These are phyloP conservation scores for Drosophila niveifrons DNA, from an alignment of 2,888 invertebrate genomes.

Conservation along the genomic window DNA sequence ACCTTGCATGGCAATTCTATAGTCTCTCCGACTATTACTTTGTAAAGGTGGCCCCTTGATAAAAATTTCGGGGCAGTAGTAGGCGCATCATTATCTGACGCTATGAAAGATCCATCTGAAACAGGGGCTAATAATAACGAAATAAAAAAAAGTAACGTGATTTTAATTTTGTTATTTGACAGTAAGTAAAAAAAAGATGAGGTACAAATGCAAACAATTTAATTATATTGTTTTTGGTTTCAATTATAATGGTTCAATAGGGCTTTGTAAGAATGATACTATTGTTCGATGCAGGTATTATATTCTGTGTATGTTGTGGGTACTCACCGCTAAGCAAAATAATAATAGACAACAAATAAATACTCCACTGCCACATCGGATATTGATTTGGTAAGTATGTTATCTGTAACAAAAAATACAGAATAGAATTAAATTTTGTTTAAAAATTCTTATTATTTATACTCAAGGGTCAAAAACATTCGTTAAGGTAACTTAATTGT, in stretches of 20 bases:
- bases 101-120: slow-evolving; percentile 72
- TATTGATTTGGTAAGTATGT: slow-evolving; percentile 15
- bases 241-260: not conserved
- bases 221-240: not conserved
- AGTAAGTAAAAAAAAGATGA: not conserved
- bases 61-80: slow-evolving; percentile 89
- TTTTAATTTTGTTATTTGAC: not conserved
- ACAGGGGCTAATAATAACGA: slow-evolving; percentile 35
- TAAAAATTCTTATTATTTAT: not conserved
- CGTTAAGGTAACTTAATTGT: too few relatives aligned
- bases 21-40: slow-evolving; percentile 92
- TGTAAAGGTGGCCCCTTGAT: slow-evolving; percentile 91
- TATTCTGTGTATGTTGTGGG: not conserved
- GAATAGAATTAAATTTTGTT: not conserved
- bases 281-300: not conserved
- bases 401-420: slow-evolving; percentile 27
- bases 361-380: slow-evolving; percentile 24
- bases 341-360: slow-evolving; percentile 21
- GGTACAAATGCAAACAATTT: too few relatives aligned
- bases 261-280: not conserved
- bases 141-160: not conserved
- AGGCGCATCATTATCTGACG: slow-evolving; percentile 78
- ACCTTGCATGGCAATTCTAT: slow-evolving; percentile 92
- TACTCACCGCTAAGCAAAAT: slow-evolving; percentile 38
- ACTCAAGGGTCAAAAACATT: not conserved